phyloP scores from a whole-genome alignment of 1,140 invertebrate species.

The Lordiphosa mommai region DNA sequence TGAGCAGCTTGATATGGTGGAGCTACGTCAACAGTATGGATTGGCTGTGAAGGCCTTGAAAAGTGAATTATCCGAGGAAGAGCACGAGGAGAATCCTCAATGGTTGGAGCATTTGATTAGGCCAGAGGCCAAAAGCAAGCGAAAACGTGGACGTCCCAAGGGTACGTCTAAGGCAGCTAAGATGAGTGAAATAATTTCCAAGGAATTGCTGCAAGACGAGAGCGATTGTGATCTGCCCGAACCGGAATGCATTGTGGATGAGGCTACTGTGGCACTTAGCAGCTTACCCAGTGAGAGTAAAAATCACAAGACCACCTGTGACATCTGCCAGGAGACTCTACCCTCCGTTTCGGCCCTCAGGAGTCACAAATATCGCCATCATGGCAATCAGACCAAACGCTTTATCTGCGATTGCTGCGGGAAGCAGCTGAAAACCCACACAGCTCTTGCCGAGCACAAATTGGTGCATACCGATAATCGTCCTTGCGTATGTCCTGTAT shows the following conservation, averaged over 20 bases:
- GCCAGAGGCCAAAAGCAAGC: not conserved
- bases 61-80: not conserved
- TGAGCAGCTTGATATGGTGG: constrained; percentile 21
- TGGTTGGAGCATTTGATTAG: not conserved
- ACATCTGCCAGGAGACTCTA: constrained; percentile 66
- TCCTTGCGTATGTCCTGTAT: constrained; percentile 40
- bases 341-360: constrained; percentile 44
- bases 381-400: constrained; percentile 73
- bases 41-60: not conserved
- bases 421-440: constrained; percentile 79
- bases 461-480: constrained; percentile 79
- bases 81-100: not conserved
- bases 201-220: not conserved
- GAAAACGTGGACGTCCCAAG: constrained; percentile 35
- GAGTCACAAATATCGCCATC: constrained; percentile 78
- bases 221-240: not conserved
- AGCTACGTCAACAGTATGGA: constrained; percentile 36
- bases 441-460: constrained; percentile 80
- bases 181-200: not conserved
- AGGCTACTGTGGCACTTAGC: not conserved
- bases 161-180: not conserved
- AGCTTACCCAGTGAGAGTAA: not conserved
- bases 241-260: not conserved
- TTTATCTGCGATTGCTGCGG: constrained; percentile 80
- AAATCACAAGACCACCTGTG: constrained; percentile 32